Percentiles rank a stretch among this genome's conserved stretches.
Evolutionary conservation across 2,113 vertebrate genomes (phyloP).

Genomic region (Falcunculus frontatus): DNA sequence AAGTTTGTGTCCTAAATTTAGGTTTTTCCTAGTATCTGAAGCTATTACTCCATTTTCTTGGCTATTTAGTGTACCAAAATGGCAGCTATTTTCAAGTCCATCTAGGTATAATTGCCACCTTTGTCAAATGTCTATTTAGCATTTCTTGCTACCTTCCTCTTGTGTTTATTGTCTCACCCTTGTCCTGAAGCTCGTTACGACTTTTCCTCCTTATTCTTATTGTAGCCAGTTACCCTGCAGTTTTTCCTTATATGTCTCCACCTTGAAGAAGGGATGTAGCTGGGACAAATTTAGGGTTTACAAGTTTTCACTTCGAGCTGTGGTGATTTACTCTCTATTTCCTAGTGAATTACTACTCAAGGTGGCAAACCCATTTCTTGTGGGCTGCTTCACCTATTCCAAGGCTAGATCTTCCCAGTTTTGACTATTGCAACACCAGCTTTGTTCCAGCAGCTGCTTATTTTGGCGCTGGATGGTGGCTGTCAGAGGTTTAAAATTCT

Average conservation of each 20-base stretch:
- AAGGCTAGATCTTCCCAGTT: background rate
- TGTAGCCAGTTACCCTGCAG: background rate
- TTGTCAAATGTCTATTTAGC: background rate
- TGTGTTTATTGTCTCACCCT: background rate
- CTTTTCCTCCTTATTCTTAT: rapidly evolving
- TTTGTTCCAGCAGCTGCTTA: background rate
- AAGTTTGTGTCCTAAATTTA: background rate
- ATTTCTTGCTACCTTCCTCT: background rate
- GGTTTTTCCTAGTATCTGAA: background rate
- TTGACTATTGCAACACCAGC: background rate
- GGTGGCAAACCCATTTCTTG: background rate
- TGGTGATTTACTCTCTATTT: background rate
- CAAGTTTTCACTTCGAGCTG: background rate
- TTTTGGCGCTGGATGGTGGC: background rate
- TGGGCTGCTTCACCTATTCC: background rate
- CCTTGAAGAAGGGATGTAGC: background rate
- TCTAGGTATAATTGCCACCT: background rate
- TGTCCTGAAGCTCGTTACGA: background rate
- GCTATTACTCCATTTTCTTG: background rate
- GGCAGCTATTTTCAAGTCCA: background rate
- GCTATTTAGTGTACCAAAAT: background rate
- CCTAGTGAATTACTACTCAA: background rate
- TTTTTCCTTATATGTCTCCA: background rate
- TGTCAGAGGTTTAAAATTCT: background rate
- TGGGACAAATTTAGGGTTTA: rapidly evolving